Evolutionary conservation across 2,113 vertebrate genomes (phyloP).

Genomic region (Gasterosteus aculeatus): DNA sequence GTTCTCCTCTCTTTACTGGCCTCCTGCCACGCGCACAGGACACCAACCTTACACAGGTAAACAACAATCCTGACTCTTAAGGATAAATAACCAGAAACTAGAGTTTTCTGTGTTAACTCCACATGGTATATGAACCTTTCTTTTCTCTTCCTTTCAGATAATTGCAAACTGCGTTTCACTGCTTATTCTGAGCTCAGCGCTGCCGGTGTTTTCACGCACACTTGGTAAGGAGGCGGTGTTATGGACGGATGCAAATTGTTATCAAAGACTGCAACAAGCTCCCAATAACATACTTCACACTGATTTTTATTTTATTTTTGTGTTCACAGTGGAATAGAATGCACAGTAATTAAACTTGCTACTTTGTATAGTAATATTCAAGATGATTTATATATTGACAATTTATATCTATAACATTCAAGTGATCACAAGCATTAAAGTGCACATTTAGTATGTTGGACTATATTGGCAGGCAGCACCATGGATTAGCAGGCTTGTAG

Average conservation of each 20-base stretch:
- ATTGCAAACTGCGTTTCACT: slow-evolving; percentile 96
- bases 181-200: slow-evolving; percentile 94
- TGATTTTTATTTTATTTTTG: background rate
- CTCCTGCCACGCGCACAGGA: slow-evolving; percentile 87
- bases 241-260: background rate
- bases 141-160: slow-evolving; percentile 81
- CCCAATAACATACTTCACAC: background rate
- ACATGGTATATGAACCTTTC: background rate
- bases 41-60: slow-evolving; percentile 95
- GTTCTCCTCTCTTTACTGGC: slow-evolving; percentile 88
- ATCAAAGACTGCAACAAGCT: background rate
- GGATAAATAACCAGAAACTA: background rate
- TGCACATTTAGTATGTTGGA: background rate
- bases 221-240: slow-evolving; percentile 84
- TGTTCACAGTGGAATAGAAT: background rate
- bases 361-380: background rate
- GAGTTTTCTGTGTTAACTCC: background rate
- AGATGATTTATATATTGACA: background rate
- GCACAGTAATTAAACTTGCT: background rate
- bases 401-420: too few species aligned
- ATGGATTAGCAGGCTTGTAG: slow-evolving; percentile 29
- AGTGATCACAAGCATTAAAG: background rate
- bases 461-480: background rate
- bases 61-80: background rate
- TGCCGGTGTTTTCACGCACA: slow-evolving; percentile 95